phyloP scores from a whole-genome alignment of 2,888 invertebrate species.

The Archaeoteleia sp. region DNA sequence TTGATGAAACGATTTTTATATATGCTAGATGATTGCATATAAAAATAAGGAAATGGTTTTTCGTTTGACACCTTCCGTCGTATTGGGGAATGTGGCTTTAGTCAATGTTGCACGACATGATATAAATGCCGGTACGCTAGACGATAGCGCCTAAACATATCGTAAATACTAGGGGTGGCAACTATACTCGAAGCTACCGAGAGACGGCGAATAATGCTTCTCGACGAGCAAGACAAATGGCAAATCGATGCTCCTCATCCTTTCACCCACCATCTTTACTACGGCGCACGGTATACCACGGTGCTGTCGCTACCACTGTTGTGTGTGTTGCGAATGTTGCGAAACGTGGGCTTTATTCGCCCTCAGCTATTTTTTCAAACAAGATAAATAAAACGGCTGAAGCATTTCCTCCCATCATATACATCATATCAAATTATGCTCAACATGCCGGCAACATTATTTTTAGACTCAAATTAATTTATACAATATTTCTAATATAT shows the following conservation, averaged over 20 bases:
- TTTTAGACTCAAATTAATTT: no score
- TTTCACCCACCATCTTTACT: conserved; percentile 30
- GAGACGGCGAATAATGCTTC: conserved; percentile 63
- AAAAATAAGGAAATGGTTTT: conserved; percentile 17
- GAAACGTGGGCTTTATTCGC: conserved; percentile 15
- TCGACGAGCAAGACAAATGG: conserved; percentile 68
- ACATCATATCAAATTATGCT: no score
- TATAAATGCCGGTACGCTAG: conserved; percentile 32
- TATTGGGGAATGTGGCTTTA: conserved; percentile 11
- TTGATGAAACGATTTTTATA: no score
- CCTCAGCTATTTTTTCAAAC: conserved; percentile 24
- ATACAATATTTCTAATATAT: no score
- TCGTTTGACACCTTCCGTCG: conserved; percentile 26
- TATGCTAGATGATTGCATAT: no score
- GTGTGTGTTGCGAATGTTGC: conserved; percentile 1
- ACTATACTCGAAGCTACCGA: conserved; percentile 48
- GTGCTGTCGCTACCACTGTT: conserved; percentile 9
- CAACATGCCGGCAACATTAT: no score
- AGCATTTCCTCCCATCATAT: conserved; percentile 1
- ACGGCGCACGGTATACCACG: conserved; percentile 14
- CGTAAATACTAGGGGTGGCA: conserved; percentile 56
- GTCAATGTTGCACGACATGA: conserved; percentile 38
- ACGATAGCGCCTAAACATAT: conserved; percentile 39
- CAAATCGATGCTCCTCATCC: conserved; percentile 66
- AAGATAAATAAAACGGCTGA: conserved; percentile 26